Evolutionary conservation across 2,888 invertebrate genomes (phyloP), one percentile per base, ranked within the genome.

Genomic region (Phengaris arion): DNA sequence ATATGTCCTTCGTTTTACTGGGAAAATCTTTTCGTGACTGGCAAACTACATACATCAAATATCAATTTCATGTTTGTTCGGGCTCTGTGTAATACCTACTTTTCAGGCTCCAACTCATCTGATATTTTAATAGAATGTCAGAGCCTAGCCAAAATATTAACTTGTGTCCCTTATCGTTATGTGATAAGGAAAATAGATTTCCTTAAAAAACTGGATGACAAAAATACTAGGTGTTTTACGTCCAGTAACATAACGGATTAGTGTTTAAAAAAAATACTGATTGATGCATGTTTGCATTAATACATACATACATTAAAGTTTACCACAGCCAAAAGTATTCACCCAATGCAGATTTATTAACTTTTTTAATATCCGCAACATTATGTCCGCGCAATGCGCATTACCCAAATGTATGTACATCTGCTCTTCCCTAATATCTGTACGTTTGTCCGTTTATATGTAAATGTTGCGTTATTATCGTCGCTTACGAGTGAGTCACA

Each of bases 401-500:
- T 35, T 64, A 64, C 35, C 6, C 6, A 64, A 35, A 64, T 10
- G 52, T 52, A 8, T 6, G 9, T 59, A 22, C 22, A 59, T 4
- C 10, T 35, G 55, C 55, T n/a, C n/a, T 10, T 8, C 35, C 12
- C 12, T 64, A 64, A 64, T 64, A 64, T 64, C 35, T 64, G 64
- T 64, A 35, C 35, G 35, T 64, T 35, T 64, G 35, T 64, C 64
- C 12, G 64, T 69, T 69, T 69, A 48, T 69, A 69, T 69, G 69
- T 69, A 69, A 69, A 69, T 69, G 8, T n/a, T 7, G 46, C 69
- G 46, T 69, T 69, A 48, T 69, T 46, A 9, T 48, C 48, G 69
- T 48, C 69, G 48, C 48, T 48, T 69, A 69, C 48, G 69, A 69
- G 69, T 69, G 46, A 69, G 13, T 48, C 48, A 69, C 48, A 69